A percentile compares a stretch with the other conserved stretches of the same genome.
phyloP scores from a whole-genome alignment of 2,113 vertebrate genomes.

The Coryphaenoides rupestris region DNA sequence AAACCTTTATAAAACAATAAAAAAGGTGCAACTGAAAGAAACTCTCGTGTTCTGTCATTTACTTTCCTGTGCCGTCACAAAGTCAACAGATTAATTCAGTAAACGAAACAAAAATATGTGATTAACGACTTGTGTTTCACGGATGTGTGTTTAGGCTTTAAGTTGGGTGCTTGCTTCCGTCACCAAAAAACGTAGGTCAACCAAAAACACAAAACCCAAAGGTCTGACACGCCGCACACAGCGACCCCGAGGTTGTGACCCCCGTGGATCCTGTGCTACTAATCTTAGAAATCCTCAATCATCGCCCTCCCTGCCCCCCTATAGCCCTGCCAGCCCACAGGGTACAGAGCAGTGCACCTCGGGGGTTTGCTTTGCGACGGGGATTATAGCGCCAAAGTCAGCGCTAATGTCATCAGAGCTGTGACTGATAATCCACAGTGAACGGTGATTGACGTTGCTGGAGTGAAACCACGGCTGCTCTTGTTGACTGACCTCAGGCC shows the following conservation, averaged over 20 bases:
- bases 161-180: too few species aligned
- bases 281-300: too few species aligned
- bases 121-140: too few species aligned
- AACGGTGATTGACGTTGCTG: conserved; percentile 20
- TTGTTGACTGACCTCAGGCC: conserved; percentile 1
- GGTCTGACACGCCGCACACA: too few species aligned
- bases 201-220: too few species aligned
- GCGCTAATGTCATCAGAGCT: conserved; percentile 43
- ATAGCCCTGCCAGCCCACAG: too few species aligned
- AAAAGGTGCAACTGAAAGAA: conserved; percentile 39
- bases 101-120: too few species aligned
- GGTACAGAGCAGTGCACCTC: not conserved
- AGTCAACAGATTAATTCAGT: conserved; percentile 14
- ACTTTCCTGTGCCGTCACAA: conserved; percentile 29
- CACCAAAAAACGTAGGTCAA: too few species aligned
- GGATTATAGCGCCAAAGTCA: conserved; percentile 8
- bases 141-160: too few species aligned
- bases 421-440: conserved; percentile 30
- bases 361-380: conserved; percentile 6
- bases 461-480: not conserved
- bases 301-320: too few species aligned
- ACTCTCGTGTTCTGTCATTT: conserved; percentile 39
- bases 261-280: too few species aligned
- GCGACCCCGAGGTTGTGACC: too few species aligned
- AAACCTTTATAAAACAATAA: conserved; percentile 32